Conservation (phyloP, 1,140 invertebrate species). For the Pantala flavescens region DNA sequence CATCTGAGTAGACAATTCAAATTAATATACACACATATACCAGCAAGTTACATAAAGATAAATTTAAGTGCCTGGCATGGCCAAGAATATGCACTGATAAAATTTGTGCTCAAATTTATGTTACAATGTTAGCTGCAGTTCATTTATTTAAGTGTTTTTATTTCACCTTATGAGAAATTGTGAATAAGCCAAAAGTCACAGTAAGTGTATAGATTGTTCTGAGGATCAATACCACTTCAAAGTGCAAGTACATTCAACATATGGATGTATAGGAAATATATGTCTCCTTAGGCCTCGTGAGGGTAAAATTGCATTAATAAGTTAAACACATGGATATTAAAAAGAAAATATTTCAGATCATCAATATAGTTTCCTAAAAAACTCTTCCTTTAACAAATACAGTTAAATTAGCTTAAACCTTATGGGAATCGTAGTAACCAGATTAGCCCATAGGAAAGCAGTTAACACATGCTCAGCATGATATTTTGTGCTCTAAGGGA, state of each 20-base stretch:
- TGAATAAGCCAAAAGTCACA: neutral
- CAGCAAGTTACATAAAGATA: neutral
- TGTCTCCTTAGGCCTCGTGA: slow-evolving; percentile 2
- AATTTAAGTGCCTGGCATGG: neutral
- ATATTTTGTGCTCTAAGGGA: slow-evolving; percentile 3
- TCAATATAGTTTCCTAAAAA: neutral
- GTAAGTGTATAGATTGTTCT: neutral
- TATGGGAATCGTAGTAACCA: neutral
- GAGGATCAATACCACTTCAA: neutral
- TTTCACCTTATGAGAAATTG: neutral
- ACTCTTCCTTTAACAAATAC: neutral
- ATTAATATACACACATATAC: neutral
- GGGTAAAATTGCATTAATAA: neutral
- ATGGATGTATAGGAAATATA: neutral
- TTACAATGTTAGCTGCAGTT: neutral
- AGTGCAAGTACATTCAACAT: neutral
- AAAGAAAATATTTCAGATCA: neutral
- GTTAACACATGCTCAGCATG: neutral
- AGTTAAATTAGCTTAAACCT: neutral
- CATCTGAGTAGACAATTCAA: neutral
- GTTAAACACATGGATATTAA: neutral
- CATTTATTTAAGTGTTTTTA: slow-evolving; percentile 2
- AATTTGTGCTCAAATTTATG: slow-evolving; percentile 4
- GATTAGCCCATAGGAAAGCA: neutral
- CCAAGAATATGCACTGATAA: slow-evolving; percentile 5